Conservation (phyloP, 2,888 invertebrate genomes). For the Saturnia pavonia region DNA sequence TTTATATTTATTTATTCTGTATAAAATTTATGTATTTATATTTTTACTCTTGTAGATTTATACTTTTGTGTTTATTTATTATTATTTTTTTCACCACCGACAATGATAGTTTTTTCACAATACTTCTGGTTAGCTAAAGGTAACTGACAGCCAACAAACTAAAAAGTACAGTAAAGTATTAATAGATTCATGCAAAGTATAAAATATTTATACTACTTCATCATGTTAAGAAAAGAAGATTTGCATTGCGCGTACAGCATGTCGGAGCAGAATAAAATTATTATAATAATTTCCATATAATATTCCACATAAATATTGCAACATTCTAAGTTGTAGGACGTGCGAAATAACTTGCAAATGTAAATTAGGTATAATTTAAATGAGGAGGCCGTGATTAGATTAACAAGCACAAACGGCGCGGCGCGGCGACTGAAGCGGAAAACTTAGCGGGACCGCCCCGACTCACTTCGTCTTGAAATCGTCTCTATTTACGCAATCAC, state of each 20-base stretch:
- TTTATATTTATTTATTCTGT: too few relatives aligned
- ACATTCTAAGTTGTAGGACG: constrained; percentile 18
- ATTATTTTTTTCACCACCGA: too few relatives aligned
- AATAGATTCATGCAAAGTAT: too few relatives aligned
- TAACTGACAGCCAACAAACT: too few relatives aligned
- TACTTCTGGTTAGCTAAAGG: too few relatives aligned
- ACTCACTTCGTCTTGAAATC: constrained; percentile 65
- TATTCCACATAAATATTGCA: constrained; percentile 11
- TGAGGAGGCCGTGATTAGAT: constrained; percentile 59
- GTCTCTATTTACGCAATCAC: constrained; percentile 75
- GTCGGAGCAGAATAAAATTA: not conserved
- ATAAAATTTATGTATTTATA: too few relatives aligned
- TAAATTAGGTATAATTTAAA: constrained; percentile 53
- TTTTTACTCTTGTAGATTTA: too few relatives aligned
- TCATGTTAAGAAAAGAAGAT: too few relatives aligned
- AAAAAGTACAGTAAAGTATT: too few relatives aligned
- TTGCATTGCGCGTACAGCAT: not conserved
- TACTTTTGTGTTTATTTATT: too few relatives aligned
- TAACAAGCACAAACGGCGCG: constrained; percentile 61
- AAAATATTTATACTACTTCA: too few relatives aligned
- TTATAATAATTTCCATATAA: not conserved
- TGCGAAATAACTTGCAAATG: constrained; percentile 28
- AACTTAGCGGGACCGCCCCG: constrained; percentile 59
- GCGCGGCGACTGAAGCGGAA: constrained; percentile 69
- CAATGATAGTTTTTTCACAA: too few relatives aligned